Percentiles rank a stretch among this genome's conserved stretches.
Evolutionary conservation across 2,888 invertebrate genomes (phyloP).

Genomic region (Drosophila lutescens): DNA sequence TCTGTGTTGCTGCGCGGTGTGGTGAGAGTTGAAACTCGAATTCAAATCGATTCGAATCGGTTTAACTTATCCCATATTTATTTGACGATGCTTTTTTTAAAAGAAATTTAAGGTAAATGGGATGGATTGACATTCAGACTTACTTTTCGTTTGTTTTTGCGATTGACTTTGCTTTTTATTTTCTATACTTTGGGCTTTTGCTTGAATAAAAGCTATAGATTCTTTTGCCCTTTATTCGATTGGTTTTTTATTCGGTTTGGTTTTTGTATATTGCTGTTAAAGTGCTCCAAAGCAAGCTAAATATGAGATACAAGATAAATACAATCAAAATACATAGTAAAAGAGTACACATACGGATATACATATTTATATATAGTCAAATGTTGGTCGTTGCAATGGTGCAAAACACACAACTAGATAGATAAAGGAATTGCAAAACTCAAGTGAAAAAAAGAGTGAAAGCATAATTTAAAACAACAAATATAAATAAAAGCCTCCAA

Average conservation of each 20-base stretch:
- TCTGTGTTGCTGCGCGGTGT: slow-evolving; percentile 30
- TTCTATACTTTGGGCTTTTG: slow-evolving; percentile 57
- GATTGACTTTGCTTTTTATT: slow-evolving; percentile 56
- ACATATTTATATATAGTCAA: slow-evolving; percentile 34
- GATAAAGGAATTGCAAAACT: slow-evolving; percentile 10
- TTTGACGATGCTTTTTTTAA: slow-evolving; percentile 46
- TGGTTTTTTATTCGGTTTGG: slow-evolving; percentile 41
- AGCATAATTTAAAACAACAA: slow-evolving; percentile 9
- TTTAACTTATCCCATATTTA: slow-evolving; percentile 7
- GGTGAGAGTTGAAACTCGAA: slow-evolving; percentile 19
- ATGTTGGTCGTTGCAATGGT: slow-evolving; percentile 19
- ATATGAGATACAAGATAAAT: slow-evolving; percentile 84
- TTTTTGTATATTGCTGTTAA: slow-evolving; percentile 76
- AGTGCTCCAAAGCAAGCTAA: slow-evolving; percentile 85
- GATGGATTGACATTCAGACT: slow-evolving; percentile 69
- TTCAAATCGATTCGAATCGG: slow-evolving; percentile 7
- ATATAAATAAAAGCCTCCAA: background rate
- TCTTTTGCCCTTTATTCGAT: slow-evolving; percentile 56
- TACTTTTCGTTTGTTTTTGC: slow-evolving; percentile 75
- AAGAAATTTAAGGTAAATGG: slow-evolving; percentile 56
- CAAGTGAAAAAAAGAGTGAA: slow-evolving; percentile 27
- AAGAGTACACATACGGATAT: slow-evolving; percentile 51
- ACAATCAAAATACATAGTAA: slow-evolving; percentile 79
- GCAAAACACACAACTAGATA: slow-evolving; percentile 40
- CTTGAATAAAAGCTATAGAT: slow-evolving; percentile 44